These are phyloP conservation scores for Cryptops parisi DNA, from an alignment of 2,888 invertebrate species.

Conservation along the genomic window DNA sequence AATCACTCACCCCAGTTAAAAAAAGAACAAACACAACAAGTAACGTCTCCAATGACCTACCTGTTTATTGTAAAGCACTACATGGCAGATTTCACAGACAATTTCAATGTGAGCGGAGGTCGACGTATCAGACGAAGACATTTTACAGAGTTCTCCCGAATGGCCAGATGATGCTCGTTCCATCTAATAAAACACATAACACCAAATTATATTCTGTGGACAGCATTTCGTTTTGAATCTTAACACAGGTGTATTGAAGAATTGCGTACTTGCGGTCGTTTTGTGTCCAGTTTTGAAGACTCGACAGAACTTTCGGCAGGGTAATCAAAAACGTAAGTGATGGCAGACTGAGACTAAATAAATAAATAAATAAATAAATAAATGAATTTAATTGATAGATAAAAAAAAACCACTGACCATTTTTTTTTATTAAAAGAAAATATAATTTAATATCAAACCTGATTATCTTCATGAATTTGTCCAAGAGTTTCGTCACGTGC, in stretches of 20 bases:
- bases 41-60: background rate
- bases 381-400: background rate
- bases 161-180: conserved; percentile 13
- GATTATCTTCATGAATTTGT: background rate
- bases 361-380: background rate
- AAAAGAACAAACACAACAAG: background rate
- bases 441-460: background rate
- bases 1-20: background rate
- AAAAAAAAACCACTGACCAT: too few species aligned
- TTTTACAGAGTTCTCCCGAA: conserved; percentile 12
- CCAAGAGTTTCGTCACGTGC: background rate
- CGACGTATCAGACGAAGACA: conserved; percentile 15
- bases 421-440: too few species aligned
- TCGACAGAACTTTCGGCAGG: conserved; percentile 11
- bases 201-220: background rate
- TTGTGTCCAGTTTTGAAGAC: background rate
- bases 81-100: conserved; percentile 13
- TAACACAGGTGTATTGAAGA: too few species aligned
- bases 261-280: background rate
- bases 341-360: conserved; percentile 7
- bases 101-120: conserved; percentile 14
- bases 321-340: conserved; percentile 17
- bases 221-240: too few species aligned
- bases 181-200: background rate
- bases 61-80: conserved; percentile 11